These are phyloP conservation scores for Lamproptera curius DNA, from an alignment of 2,888 invertebrate species.

Conservation along the genomic window DNA sequence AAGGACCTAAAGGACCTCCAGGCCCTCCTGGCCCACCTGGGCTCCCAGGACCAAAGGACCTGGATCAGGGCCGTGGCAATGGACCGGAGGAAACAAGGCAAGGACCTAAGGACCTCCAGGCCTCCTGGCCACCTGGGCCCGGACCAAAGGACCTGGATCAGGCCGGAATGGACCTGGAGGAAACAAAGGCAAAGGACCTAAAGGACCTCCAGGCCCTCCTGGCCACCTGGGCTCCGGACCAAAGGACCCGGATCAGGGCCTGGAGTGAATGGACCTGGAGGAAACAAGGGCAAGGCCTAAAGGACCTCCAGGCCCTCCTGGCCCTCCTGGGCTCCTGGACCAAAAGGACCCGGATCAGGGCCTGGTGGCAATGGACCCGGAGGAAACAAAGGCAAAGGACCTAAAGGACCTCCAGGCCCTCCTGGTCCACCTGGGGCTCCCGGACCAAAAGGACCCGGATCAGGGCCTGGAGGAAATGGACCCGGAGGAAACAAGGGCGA, in stretches of 20 bases:
- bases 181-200: background rate
- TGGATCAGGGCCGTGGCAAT: no score
- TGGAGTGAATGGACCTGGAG: background rate
- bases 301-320: background rate
- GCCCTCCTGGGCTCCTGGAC: background rate
- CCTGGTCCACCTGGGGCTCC: background rate
- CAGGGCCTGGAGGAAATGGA: background rate
- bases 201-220: background rate
- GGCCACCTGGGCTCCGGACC: background rate
- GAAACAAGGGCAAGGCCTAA: background rate
- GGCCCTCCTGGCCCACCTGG: background rate
- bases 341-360: background rate
- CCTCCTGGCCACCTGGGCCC: background rate
- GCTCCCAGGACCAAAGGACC: no score
- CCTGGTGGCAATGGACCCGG: background rate
- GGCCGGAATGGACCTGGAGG: background rate
- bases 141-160: no score
- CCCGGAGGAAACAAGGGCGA: background rate
- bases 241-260: background rate
- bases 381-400: background rate
- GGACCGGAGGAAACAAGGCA: no score
- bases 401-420: background rate
- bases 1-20: background rate
- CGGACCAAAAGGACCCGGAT: background rate
- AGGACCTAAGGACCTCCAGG: no score